phyloP scores from a whole-genome alignment of 2,888 invertebrate genomes.

The Thereva unica region DNA sequence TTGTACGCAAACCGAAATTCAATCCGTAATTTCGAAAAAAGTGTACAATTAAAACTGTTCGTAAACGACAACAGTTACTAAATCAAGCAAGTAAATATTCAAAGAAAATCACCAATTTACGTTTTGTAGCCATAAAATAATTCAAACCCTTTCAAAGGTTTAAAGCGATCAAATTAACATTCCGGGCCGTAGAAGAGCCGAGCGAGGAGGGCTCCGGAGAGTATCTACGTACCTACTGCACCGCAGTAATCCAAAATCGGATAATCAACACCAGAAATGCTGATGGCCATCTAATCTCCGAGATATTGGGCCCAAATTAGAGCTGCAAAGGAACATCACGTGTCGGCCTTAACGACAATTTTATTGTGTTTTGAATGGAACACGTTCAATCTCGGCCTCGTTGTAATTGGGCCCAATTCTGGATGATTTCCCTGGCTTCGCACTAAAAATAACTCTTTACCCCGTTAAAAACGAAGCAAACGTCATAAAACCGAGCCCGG shows the following conservation, averaged over 20 bases:
- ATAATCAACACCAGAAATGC: conserved; percentile 24
- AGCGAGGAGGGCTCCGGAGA: too few species aligned
- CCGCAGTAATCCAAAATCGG: not conserved
- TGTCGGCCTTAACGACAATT: conserved; percentile 26
- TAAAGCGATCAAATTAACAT: too few species aligned
- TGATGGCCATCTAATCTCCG: conserved; percentile 15
- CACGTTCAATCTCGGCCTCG: conserved; percentile 17
- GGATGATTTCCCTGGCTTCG: conserved; percentile 1
- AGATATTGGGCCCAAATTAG: conserved; percentile 21
- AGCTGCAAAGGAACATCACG: conserved; percentile 23
- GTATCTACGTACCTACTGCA: too few species aligned
- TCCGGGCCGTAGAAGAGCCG: too few species aligned
- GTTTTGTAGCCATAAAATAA: too few species aligned
- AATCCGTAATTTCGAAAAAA: too few species aligned
- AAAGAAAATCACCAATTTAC: too few species aligned
- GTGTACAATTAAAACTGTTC: too few species aligned
- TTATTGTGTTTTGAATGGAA: conserved; percentile 33
- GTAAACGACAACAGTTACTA: too few species aligned
- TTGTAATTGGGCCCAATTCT: conserved; percentile 6
- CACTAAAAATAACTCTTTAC: conserved; percentile 33
- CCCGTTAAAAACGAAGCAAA: conserved; percentile 26
- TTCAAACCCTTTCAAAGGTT: too few species aligned
- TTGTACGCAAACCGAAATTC: too few species aligned
- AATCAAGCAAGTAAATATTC: too few species aligned
- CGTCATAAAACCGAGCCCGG: conserved; percentile 22